Evolutionary conservation across 2,113 vertebrate genomes (phyloP), one percentile per base, ranked within the genome.

Genomic region (Ictidomys tridecemlineatus): DNA sequence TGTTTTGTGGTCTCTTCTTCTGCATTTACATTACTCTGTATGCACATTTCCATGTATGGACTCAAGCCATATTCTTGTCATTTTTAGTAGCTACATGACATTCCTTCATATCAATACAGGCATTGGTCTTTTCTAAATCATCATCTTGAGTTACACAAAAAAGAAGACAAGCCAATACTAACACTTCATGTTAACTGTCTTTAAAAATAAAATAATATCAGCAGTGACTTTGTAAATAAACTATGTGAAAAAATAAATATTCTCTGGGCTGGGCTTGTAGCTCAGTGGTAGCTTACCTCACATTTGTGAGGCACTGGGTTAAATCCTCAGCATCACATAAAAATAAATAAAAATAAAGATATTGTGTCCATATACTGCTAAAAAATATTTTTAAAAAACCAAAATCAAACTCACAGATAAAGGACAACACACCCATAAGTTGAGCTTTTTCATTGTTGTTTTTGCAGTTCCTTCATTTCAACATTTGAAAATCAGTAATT

Each of bases 91-190:
- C 84, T 67, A 58, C 34, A 22, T 34, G 74, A 69, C 70, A 92
- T 95, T 84, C 84, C 8, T 32, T 48, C 76, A 85, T 72, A 93
- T 89, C 61, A 28, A 48, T 10, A 84, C 13, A 98, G 97, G 95
- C 94, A 97, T 85, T 85, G 85, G 93, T 90, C 86, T 91, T 97
- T 97, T 96, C 42, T 85, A 77, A 95, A 73, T 70, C 69, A 95
- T 85, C 61, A 91, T 86, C 30, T 84, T 73, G 77, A 94, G 56
- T 84, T 89, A 58, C 20, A 39, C 42, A 48, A 72, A 58, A 89
- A 85, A 92, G 48, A 93, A 92, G 70, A 37, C 1, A 73, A 92
- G 70, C 74, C 74, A 90, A 80, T 14, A 65, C 26, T 80, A 92
- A 85, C 51, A 37, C 24, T 61, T 9, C 91, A 77, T 96, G 37